A percentile compares a stretch with the other conserved stretches of the same genome.
These are phyloP conservation scores for Psilopsiagon aymara DNA, from an alignment of 2,113 vertebrate genomes.

Conservation along the genomic window DNA sequence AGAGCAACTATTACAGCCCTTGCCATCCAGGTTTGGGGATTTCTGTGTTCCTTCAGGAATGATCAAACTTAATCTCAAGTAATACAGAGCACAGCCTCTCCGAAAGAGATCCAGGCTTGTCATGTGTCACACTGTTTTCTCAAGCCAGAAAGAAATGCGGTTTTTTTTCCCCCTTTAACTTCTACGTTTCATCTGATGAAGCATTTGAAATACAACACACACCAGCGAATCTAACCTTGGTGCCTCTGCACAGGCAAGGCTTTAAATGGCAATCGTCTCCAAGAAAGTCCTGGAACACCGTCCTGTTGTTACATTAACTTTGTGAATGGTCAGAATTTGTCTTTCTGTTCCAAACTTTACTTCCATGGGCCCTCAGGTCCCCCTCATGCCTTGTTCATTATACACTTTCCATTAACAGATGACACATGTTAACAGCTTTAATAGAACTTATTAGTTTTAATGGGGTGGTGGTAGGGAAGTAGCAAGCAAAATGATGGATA, in stretches of 20 bases:
- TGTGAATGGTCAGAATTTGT: not conserved
- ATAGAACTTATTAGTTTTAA: constrained; percentile 61
- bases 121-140: constrained; percentile 32
- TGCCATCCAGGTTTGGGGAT: not conserved
- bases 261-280: not conserved
- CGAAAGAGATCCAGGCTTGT: constrained; percentile 26
- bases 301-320: not conserved
- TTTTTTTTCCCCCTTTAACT: not conserved
- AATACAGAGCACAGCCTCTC: not conserved
- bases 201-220: not conserved
- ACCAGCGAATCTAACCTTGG: rapidly evolving
- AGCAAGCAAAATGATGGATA: constrained; percentile 63
- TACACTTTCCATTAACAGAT: constrained; percentile 49
- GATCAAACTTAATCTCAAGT: constrained; percentile 43
- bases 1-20: constrained; percentile 25
- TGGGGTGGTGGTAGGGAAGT: constrained; percentile 29
- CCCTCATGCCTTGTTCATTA: constrained; percentile 52
- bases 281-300: not conserved
- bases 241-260: not conserved
- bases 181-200: not conserved
- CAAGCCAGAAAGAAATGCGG: not conserved
- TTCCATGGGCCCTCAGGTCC: not conserved
- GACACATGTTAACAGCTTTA: constrained; percentile 54
- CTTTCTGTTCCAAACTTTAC: not conserved
- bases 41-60: constrained; percentile 50